Percentiles rank a stretch among this genome's conserved stretches.
These are phyloP conservation scores for Dolichotis patagonum DNA, from an alignment of 2,113 vertebrate species.

Conservation along the genomic window DNA sequence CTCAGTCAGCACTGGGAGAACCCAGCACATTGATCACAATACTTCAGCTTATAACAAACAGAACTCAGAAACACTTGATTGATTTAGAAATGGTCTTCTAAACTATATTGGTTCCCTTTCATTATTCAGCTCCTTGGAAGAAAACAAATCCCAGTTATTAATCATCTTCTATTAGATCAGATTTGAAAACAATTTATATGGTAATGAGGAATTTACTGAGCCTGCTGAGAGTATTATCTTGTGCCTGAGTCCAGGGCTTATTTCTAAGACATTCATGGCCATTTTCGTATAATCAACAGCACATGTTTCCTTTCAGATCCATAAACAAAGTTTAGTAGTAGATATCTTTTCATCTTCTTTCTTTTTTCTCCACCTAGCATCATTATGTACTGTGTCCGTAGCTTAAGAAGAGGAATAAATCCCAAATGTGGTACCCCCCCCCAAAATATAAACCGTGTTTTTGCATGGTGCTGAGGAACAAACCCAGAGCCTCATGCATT, in stretches of 20 bases:
- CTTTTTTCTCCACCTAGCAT: neutral
- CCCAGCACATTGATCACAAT: neutral
- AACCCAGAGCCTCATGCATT: neutral
- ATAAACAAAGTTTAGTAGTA: constrained; percentile 33
- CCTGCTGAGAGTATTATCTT: neutral
- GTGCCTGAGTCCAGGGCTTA: neutral
- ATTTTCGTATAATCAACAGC: constrained; percentile 41
- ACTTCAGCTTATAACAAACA: neutral
- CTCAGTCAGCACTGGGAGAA: neutral
- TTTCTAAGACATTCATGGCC: constrained; percentile 36
- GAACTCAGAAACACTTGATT: neutral
- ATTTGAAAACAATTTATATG: constrained; percentile 74
- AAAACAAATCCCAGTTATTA: constrained; percentile 72
- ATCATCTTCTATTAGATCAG: constrained; percentile 64
- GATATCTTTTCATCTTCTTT: neutral
- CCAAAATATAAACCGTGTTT: neutral
- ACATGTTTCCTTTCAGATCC: constrained; percentile 14
- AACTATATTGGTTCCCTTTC: neutral
- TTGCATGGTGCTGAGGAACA: neutral
- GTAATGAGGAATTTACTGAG: constrained; percentile 65
- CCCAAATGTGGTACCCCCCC: neutral
- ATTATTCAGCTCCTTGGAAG: constrained; percentile 50
- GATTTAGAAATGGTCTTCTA: constrained; percentile 52
- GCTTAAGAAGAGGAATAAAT: neutral
- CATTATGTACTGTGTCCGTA: neutral